Base-by-base conservation (phyloP, 2,113 vertebrate genomes). In the Platysternon megacephalum region DNA sequence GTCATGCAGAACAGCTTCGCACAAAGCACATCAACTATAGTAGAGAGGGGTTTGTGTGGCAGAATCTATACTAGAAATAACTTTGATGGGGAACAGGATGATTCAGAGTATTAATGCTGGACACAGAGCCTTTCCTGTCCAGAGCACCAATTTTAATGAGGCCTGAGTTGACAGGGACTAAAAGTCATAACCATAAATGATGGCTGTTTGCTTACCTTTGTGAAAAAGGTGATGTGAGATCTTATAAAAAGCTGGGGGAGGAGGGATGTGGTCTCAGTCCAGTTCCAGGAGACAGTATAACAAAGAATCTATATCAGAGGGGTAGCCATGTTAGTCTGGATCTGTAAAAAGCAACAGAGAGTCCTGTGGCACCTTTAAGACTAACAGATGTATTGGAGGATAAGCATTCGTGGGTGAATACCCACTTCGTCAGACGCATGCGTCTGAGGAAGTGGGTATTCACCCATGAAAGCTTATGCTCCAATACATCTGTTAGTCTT, bases 1-100 rank as follows among this genome's bases (percentile, higher is more conserved):
- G 87, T 95, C 92, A 88, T 39, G 44, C 21, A 0, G 61, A 76
- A 84, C 61, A 95, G 39, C 83, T 88, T 93, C 5, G 4, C 92
- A 91, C 87, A 90, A 96, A 94, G 79, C 3, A 0, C 78, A 83
- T 88, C 90, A 90, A 93, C 91, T 94, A 86, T 49, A 84, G n/a
- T 72, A 42, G 89, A 85, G 49, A 94, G 86, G 90, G 1, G 44
- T 2, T 39, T 76, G 32, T 0, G 0, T 49, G 83, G 72, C 42
- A n/a, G 86, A 94, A 84, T 51, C 82, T 42, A 89, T 72, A 81
- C 29, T 84, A 79, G 49, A 51, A 35, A 84, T 86, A 80, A 93
- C 74, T 88, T 84, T 78, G 83, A 72, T 85, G 72, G 84, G 51
- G 85, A 90, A 61, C 0, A 0, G 39, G 79, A 29, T 89, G 44